Conservation (phyloP, 2,113 vertebrate species). For the Alces alces region DNA sequence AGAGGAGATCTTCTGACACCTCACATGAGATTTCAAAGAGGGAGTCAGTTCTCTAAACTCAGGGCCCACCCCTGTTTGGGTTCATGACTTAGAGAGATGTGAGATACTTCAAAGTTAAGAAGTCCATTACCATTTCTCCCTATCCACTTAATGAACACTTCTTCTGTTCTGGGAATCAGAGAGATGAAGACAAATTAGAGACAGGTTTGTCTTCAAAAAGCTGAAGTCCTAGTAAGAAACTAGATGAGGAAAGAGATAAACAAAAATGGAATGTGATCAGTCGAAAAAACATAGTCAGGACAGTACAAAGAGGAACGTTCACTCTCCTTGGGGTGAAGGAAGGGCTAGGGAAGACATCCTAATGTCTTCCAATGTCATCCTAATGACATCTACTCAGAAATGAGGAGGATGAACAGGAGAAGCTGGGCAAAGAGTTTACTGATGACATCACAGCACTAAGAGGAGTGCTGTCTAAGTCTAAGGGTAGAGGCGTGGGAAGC, state of each 20-base stretch:
- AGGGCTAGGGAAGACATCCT: neutral
- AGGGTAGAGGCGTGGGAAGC: neutral
- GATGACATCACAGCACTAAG: neutral
- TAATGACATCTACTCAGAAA: neutral
- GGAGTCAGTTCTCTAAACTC: neutral
- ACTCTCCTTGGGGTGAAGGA: rapidly evolving
- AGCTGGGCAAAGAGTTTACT: neutral
- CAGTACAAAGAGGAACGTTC: neutral
- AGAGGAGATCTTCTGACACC: neutral
- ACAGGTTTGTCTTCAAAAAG: neutral
- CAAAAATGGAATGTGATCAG: neutral
- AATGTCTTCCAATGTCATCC: neutral
- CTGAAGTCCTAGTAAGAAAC: neutral
- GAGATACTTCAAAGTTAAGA: neutral
- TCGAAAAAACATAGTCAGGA: neutral
- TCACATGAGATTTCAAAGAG: neutral
- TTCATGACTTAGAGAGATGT: neutral
- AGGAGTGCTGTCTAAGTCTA: rapidly evolving
- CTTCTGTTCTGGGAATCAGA: neutral
- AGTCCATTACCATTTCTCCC: neutral
- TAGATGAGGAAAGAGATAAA: neutral
- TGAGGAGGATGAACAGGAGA: neutral
- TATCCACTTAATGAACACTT: neutral
- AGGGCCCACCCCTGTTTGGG: neutral
- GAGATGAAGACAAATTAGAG: neutral